Percentiles rank a stretch among this genome's conserved stretches.
Evolutionary conservation across 1,140 invertebrate genomes (phyloP).

Genomic region (Sycophila sp.): DNA sequence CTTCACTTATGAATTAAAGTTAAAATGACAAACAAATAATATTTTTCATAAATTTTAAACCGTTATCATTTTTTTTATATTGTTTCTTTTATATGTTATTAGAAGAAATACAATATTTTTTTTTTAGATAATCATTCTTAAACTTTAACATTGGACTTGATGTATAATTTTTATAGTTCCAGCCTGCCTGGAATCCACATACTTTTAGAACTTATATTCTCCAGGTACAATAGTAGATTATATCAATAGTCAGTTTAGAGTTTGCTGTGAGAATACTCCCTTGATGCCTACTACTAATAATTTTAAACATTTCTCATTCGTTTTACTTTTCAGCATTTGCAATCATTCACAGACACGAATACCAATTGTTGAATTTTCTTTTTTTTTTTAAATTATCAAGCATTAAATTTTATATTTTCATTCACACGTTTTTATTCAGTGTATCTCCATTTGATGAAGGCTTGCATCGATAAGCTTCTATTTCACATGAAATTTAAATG

Average conservation of each 20-base stretch:
- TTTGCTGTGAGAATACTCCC: constrained; percentile 18
- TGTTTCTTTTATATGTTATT: neutral
- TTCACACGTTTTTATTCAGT: too few species aligned
- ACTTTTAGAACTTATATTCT: constrained; percentile 60
- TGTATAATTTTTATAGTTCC: constrained; percentile 33
- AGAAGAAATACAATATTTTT: too few species aligned
- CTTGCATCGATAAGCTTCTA: neutral
- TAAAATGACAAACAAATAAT: too few species aligned
- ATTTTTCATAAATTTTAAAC: constrained; percentile 11
- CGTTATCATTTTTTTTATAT: neutral
- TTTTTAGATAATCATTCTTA: neutral
- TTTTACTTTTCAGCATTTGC: too few species aligned
- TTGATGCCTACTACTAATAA: neutral
- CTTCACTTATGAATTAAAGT: too few species aligned
- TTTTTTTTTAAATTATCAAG: neutral
- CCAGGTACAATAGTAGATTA: constrained; percentile 51
- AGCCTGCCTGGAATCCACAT: constrained; percentile 62
- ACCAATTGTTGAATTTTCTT: too few species aligned
- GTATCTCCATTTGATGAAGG: neutral
- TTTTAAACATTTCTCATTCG: constrained; percentile 3
- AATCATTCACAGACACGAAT: too few species aligned
- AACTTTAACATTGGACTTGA: neutral
- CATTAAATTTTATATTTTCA: neutral
- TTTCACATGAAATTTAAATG: too few species aligned
- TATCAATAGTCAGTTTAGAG: constrained; percentile 16